Conservation (phyloP, 2,888 invertebrate genomes). For the Drosophila flavopinicola region DNA sequence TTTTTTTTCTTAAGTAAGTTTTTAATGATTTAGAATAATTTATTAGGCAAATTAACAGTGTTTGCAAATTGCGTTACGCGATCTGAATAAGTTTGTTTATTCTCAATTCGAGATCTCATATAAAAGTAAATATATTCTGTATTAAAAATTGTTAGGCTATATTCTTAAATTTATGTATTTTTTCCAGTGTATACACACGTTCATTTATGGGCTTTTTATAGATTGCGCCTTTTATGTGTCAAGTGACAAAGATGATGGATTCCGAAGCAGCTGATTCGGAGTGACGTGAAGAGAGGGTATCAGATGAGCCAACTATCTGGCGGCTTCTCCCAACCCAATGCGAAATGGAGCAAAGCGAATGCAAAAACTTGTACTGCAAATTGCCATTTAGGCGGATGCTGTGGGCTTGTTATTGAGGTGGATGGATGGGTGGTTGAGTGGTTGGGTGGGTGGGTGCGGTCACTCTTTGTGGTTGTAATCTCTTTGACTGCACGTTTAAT, state of each 20-base stretch:
- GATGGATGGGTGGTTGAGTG: no score
- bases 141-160: no score
- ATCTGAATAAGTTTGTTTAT: no score
- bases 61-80: no score
- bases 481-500: constrained; percentile 56
- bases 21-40: no score
- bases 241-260: constrained; percentile 27
- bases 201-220: neutral
- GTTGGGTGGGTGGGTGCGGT: constrained; percentile 26
- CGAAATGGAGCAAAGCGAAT: constrained; percentile 23
- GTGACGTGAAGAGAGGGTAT: constrained; percentile 8
- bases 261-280: constrained; percentile 10
- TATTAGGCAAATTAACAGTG: no score
- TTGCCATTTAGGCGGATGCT: constrained; percentile 39
- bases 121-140: no score
- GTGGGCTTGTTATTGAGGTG: neutral
- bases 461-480: constrained; percentile 54
- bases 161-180: neutral
- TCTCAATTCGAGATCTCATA: no score
- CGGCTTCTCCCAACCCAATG: constrained; percentile 4
- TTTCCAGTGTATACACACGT: neutral
- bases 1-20: no score
- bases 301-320: constrained; percentile 24
- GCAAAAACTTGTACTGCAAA: constrained; percentile 26
- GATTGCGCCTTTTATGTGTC: constrained; percentile 38